Conservation (phyloP, 1,140 invertebrate genomes). For the Leptinotarsa defecta region DNA sequence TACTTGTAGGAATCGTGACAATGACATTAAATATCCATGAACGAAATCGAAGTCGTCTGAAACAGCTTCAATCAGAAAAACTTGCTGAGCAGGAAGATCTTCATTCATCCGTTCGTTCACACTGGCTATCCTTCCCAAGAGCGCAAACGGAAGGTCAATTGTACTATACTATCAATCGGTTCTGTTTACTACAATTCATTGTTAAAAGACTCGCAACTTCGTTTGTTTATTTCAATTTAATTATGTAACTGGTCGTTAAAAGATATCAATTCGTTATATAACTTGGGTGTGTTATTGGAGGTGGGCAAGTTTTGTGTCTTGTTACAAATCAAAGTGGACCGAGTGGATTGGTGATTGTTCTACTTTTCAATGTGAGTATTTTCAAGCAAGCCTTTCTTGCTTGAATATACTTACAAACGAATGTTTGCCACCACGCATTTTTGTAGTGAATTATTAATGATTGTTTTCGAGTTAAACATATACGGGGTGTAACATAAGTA, state of each 20-base stretch:
- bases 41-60: not conserved
- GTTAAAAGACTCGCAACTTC: not conserved
- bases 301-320: not conserved
- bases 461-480: no score
- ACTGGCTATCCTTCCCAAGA: not conserved
- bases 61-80: not conserved
- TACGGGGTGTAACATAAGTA: no score
- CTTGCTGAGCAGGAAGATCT: not conserved
- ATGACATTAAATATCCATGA: not conserved
- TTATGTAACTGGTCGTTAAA: not conserved
- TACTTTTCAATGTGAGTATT: not conserved
- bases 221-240: not conserved
- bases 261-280: not conserved
- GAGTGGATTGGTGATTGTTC: not conserved
- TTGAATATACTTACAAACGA: no score
- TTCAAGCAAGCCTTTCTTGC: no score
- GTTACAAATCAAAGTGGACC: not conserved
- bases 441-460: no score
- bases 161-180: not conserved
- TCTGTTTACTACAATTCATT: conserved; percentile 1
- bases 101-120: not conserved
- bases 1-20: not conserved
- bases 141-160: not conserved
- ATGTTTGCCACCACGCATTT: no score
- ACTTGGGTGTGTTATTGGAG: not conserved